These are phyloP conservation scores for Dermochelys coriacea DNA, from an alignment of 2,797 vertebrate genomes.

Conservation along the genomic window DNA sequence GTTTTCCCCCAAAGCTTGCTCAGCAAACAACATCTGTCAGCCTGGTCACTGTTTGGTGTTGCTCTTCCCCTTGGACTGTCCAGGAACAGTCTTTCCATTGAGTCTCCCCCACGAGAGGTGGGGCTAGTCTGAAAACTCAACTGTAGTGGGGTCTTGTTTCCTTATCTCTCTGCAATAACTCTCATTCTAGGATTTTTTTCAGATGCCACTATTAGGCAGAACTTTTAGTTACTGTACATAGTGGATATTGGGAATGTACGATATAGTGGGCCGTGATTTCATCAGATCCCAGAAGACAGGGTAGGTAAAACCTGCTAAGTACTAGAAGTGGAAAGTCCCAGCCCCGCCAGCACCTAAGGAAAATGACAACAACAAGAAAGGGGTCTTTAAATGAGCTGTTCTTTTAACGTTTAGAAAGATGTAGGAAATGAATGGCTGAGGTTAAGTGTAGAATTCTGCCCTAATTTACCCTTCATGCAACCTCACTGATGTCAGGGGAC, in stretches of 20 bases:
- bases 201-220: background rate
- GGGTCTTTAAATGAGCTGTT: background rate
- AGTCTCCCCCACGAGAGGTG: conserved; percentile 23
- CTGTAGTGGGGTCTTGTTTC: conserved; percentile 15
- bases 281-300: too few species aligned
- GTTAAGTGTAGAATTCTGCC: background rate
- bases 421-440: background rate
- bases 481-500: background rate
- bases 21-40: conserved; percentile 34
- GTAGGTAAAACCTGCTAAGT: background rate
- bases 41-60: conserved; percentile 34
- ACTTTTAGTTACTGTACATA: background rate
- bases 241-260: background rate
- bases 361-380: background rate
- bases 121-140: conserved; percentile 21
- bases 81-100: conserved; percentile 66
- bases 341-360: background rate
- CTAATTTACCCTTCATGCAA: background rate
- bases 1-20: conserved; percentile 4
- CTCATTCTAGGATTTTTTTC: background rate
- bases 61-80: background rate
- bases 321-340: background rate
- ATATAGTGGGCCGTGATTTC: background rate
- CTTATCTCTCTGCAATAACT: background rate
- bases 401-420: background rate